phyloP scores from a whole-genome alignment of 1,140 invertebrate species.

The Orussus abietinus region DNA sequence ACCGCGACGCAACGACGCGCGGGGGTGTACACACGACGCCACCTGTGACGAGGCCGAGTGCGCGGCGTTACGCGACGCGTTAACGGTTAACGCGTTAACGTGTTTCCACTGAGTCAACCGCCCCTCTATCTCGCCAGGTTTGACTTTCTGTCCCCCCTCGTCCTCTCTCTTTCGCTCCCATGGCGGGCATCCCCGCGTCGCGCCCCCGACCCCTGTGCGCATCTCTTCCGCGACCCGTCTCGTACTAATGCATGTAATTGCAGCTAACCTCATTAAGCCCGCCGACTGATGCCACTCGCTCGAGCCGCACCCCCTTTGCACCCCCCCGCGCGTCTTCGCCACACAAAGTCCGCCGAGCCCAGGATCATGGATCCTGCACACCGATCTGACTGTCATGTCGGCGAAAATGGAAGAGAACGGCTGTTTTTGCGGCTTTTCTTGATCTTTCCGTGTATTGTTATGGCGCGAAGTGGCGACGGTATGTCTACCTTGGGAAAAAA shows the following conservation, averaged over 20 bases:
- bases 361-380: no score
- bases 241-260: slow-evolving; percentile 52
- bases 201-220: slow-evolving; percentile 4
- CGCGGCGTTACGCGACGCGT: slow-evolving; percentile 12
- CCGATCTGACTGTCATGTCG: no score
- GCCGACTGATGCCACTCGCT: slow-evolving; percentile 45
- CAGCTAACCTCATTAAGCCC: slow-evolving; percentile 51
- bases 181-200: neutral
- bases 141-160: neutral
- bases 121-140: slow-evolving; percentile 3
- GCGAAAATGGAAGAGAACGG: no score
- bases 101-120: slow-evolving; percentile 18
- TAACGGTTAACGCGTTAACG: slow-evolving; percentile 28
- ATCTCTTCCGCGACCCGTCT: no score
- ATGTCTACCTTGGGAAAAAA: no score
- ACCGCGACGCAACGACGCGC: slow-evolving; percentile 34
- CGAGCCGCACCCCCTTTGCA: slow-evolving; percentile 37
- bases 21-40: slow-evolving; percentile 16
- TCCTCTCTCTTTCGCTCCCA: slow-evolving; percentile 7
- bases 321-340: slow-evolving; percentile 11
- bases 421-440: no score
- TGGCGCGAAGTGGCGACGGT: no score
- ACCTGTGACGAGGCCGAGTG: slow-evolving; percentile 10
- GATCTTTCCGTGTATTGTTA: no score
- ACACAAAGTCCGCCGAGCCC: no score